A percentile compares a stretch with the other conserved stretches of the same genome.
Conservation (phyloP, 2,888 invertebrate species). For the Allolobophora icterica region DNA sequence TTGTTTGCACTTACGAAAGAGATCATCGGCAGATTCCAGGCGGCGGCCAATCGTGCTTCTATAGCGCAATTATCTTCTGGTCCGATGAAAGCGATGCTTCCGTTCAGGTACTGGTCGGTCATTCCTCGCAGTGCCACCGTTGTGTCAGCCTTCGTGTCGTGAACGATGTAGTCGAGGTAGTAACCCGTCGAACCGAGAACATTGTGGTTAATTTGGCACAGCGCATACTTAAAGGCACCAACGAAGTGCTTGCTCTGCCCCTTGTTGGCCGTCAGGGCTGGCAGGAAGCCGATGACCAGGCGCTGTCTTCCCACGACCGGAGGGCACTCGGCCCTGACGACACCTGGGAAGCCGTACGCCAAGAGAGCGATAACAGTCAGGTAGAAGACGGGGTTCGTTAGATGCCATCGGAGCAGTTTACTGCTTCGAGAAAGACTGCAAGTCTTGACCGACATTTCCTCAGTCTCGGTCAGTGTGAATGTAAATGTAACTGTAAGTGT, state of each 20-base stretch:
- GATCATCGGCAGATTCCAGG: constrained; percentile 93
- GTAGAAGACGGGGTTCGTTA: neutral
- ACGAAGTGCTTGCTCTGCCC: constrained; percentile 32
- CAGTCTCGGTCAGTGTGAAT: neutral
- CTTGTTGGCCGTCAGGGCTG: constrained; percentile 1
- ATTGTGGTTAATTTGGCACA: neutral
- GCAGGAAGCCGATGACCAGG: constrained; percentile 23
- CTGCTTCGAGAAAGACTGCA: neutral
- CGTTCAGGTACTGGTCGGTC: constrained; percentile 31
- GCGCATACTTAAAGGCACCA: constrained; percentile 30
- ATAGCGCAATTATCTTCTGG: constrained; percentile 91
- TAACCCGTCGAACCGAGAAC: neutral
- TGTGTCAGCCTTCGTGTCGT: constrained; percentile 34
- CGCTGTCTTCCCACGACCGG: neutral
- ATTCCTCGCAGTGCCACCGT: constrained; percentile 31
- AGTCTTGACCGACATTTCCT: neutral
- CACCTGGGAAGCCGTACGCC: neutral
- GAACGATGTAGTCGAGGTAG: constrained; percentile 31
- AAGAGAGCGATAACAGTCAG: neutral
- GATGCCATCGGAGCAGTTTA: too few relatives aligned
- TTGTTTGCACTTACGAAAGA: constrained; percentile 81
- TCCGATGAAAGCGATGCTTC: constrained; percentile 76
- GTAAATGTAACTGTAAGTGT: neutral
- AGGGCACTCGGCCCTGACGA: neutral
- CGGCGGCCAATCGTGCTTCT: constrained; percentile 92